These are phyloP conservation scores for Alosa alosa DNA, from an alignment of 2,113 vertebrate species.

Conservation along the genomic window DNA sequence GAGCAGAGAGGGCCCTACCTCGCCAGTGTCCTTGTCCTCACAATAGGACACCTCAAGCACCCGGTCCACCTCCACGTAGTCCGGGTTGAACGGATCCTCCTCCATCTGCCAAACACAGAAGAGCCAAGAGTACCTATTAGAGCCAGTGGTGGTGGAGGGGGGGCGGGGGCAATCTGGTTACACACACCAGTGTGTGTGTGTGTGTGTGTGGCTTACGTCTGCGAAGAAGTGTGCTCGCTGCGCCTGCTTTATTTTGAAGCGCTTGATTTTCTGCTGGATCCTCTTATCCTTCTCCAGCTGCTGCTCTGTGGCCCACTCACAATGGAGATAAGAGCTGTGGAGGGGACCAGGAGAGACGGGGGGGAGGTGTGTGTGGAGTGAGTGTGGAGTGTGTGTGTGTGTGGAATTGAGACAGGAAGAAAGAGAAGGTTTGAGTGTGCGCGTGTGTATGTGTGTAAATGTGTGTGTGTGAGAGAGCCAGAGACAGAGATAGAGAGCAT, in stretches of 20 bases:
- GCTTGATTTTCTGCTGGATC: conserved; percentile 99
- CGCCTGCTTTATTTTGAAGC: conserved; percentile 96
- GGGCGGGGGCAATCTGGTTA: not conserved
- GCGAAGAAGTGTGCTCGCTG: conserved; percentile 98
- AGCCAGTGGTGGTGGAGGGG: not conserved
- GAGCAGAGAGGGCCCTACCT: conserved; percentile 74
- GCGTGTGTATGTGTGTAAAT: not conserved
- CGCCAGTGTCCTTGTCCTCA: conserved; percentile 96
- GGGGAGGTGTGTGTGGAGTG: not conserved
- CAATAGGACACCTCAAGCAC: conserved; percentile 97
- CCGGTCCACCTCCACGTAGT: conserved; percentile 96
- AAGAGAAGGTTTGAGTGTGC: not conserved
- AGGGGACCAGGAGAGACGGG: not conserved
- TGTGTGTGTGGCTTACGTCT: conserved; percentile 79
- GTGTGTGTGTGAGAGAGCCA: not conserved
- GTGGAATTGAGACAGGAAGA: not conserved
- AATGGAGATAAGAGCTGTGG: conserved; percentile 94
- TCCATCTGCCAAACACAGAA: conserved; percentile 80
- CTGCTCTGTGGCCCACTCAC: conserved; percentile 97
- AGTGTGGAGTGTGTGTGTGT: not conserved
- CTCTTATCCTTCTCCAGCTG: conserved; percentile 98
- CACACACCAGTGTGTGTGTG: not conserved
- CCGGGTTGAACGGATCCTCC: conserved; percentile 96
- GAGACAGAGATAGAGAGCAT: no score
- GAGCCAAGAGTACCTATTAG: not conserved